Conservation (phyloP, 2,888 invertebrate species). For the Drosophila subquinaria region DNA sequence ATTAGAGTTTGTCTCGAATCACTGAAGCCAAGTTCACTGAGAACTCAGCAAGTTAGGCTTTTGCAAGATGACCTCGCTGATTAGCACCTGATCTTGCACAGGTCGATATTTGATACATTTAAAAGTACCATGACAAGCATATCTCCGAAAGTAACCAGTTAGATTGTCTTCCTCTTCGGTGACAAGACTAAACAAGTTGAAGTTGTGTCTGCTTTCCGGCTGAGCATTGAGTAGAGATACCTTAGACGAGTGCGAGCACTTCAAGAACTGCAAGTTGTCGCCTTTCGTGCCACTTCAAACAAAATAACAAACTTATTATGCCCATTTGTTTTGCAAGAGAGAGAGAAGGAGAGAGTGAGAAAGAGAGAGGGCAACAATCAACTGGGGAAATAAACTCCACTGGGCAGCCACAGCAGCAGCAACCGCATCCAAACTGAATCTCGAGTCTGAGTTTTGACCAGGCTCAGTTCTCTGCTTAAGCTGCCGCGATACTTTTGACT, state of each 20-base stretch:
- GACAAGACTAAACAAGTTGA: no score
- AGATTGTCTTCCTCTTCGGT: not conserved
- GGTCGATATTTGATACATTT: conserved; percentile 12
- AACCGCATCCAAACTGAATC: conserved; percentile 20
- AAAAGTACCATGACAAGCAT: conserved; percentile 1
- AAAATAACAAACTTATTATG: conserved; percentile 74
- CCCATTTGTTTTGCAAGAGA: conserved; percentile 64
- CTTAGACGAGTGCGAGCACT: conserved; percentile 12
- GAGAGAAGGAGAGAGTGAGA: conserved; percentile 26
- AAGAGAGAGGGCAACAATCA: conserved; percentile 62
- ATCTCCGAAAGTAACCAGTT: not conserved
- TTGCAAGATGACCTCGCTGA: conserved; percentile 2
- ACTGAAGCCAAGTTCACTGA: not conserved
- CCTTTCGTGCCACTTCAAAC: conserved; percentile 40
- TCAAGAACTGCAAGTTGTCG: conserved; percentile 39
- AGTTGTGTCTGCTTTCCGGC: conserved; percentile 15
- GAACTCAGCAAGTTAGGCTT: conserved; percentile 1
- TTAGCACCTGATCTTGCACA: conserved; percentile 9
- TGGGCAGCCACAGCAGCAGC: conserved; percentile 47
- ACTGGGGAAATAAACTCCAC: conserved; percentile 72
- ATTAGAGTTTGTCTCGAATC: conserved; percentile 3
- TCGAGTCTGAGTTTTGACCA: conserved; percentile 23
- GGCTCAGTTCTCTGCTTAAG: conserved; percentile 60
- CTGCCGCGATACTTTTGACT: conserved; percentile 80
- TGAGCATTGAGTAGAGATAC: conserved; percentile 12